phyloP scores from a whole-genome alignment of 2,113 vertebrate genomes.

The Polyodon spathula region DNA sequence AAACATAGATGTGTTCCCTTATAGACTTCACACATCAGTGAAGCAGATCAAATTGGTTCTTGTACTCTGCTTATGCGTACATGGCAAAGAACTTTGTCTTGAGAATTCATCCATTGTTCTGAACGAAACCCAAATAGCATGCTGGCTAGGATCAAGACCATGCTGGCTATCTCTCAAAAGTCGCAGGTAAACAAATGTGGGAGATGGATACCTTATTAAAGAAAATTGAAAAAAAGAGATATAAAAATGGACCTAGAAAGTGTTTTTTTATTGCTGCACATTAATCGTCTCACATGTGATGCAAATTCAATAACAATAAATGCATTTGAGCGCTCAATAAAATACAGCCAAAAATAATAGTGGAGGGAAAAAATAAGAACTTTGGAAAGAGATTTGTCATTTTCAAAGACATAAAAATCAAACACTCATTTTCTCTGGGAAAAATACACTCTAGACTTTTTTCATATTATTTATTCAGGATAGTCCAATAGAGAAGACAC shows the following conservation, averaged over 20 bases:
- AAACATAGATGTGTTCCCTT: slow-evolving; percentile 84
- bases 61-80: slow-evolving; percentile 70
- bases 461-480: no score
- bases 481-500: no score
- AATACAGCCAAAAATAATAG: slow-evolving; percentile 5
- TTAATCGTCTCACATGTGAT: not conserved
- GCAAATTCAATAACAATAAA: slow-evolving; percentile 16
- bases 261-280: no score
- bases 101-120: slow-evolving; percentile 65
- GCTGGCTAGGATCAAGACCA: not conserved
- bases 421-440: slow-evolving; percentile 7
- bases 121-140: slow-evolving; percentile 40
- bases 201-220: not conserved
- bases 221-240: not conserved
- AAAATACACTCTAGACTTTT: slow-evolving; percentile 4
- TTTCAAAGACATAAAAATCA: slow-evolving; percentile 13
- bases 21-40: slow-evolving; percentile 88
- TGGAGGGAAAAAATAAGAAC: not conserved
- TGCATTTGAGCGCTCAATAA: slow-evolving; percentile 1
- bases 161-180: slow-evolving; percentile 26
- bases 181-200: slow-evolving; percentile 33
- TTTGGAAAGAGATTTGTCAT: slow-evolving; percentile 6
- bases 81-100: slow-evolving; percentile 61
- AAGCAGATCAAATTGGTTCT: slow-evolving; percentile 96
- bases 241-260: no score